These are phyloP conservation scores for Gibbula magus DNA, from an alignment of 2,888 invertebrate genomes.

Conservation along the genomic window DNA sequence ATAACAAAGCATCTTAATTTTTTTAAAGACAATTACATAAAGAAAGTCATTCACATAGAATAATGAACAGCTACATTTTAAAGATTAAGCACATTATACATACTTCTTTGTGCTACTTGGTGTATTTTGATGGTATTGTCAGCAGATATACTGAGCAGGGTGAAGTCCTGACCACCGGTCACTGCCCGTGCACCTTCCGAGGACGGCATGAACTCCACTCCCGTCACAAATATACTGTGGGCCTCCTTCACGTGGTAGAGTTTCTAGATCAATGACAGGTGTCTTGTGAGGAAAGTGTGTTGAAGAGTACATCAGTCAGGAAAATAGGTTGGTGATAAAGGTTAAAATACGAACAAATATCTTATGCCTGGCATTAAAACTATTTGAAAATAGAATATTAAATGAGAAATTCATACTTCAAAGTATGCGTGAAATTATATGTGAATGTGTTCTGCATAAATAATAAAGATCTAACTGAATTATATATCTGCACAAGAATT, in stretches of 20 bases:
- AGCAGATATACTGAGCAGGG: slow-evolving; percentile 94
- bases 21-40: no score
- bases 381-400: no score
- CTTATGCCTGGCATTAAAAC: no score
- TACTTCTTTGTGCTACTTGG: slow-evolving; percentile 67
- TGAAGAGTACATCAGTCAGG: not conserved
- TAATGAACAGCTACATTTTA: no score
- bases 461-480: no score
- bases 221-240: slow-evolving; percentile 98
- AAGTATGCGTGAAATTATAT: no score
- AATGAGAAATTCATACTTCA: no score
- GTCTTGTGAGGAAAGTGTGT: not conserved
- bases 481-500: no score
- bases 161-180: slow-evolving; percentile 82
- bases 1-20: no score
- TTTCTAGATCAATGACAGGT: slow-evolving; percentile 78
- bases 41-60: no score
- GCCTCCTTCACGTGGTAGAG: slow-evolving; percentile 88
- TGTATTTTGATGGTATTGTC: slow-evolving; percentile 83
- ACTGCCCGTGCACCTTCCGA: slow-evolving; percentile 63
- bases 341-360: no score
- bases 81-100: slow-evolving; percentile 25
- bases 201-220: slow-evolving; percentile 90
- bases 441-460: no score
- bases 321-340: not conserved